Conservation (phyloP, 2,888 invertebrate species). For the Cerastoderma edule region DNA sequence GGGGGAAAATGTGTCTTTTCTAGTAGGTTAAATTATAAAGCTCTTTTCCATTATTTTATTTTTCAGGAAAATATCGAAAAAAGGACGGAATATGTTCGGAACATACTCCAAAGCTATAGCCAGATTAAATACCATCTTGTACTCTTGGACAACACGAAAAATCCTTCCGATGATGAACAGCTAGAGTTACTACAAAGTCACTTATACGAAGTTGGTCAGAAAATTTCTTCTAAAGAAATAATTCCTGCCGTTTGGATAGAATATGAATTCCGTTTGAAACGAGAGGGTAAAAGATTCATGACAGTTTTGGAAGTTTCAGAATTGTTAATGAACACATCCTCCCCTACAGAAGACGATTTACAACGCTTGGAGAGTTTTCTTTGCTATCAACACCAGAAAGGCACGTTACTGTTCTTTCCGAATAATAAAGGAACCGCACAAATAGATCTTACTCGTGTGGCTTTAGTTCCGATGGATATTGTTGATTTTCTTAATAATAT, state of each 20-base stretch:
- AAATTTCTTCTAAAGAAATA: not conserved
- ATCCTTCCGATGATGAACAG: not conserved
- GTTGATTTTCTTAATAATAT: not conserved
- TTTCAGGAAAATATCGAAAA: too few relatives aligned
- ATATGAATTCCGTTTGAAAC: not conserved
- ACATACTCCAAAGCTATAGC: too few relatives aligned
- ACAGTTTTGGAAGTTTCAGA: not conserved
- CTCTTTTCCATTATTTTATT: too few relatives aligned
- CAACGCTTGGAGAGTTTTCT: not conserved
- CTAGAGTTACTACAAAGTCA: not conserved
- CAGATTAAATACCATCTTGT: too few relatives aligned
- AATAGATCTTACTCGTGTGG: not conserved
- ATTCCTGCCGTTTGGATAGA: not conserved
- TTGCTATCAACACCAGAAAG: not conserved
- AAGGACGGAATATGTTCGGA: too few relatives aligned
- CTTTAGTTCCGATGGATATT: not conserved
- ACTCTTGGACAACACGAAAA: constrained; percentile 2
- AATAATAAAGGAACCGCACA: not conserved
- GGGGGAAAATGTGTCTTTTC: too few relatives aligned
- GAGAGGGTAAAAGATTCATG: not conserved
- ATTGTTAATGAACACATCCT: too few relatives aligned
- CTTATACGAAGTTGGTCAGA: not conserved
- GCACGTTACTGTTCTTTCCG: not conserved
- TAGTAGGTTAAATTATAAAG: too few relatives aligned
- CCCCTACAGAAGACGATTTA: not conserved